Percentiles rank a stretch among this genome's conserved stretches.
Evolutionary conservation across 2,797 vertebrate species (phyloP).

Genomic region (Tapirus indicus): DNA sequence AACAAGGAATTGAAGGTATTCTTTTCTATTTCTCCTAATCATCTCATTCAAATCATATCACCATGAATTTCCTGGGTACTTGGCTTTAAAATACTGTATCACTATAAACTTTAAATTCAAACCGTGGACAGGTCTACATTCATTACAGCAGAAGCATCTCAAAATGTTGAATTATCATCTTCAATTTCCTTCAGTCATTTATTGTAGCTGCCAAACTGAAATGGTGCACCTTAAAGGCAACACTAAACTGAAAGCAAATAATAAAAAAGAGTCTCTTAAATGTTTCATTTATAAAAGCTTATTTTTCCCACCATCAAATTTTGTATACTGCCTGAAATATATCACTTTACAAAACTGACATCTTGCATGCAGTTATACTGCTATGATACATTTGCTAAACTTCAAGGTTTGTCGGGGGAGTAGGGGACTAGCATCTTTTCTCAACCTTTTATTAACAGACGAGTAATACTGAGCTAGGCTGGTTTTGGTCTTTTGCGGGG

Average conservation of each 20-base stretch:
- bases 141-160: slow-evolving; percentile 86
- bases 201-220: slow-evolving; percentile 89
- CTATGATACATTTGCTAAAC: slow-evolving; percentile 77
- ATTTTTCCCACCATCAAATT: slow-evolving; percentile 85
- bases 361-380: slow-evolving; percentile 63
- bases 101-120: slow-evolving; percentile 85
- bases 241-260: slow-evolving; percentile 83
- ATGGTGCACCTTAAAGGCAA: slow-evolving; percentile 86
- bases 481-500: background rate
- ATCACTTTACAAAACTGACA: slow-evolving; percentile 86
- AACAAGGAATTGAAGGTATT: slow-evolving; percentile 51
- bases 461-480: slow-evolving; percentile 65
- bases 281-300: slow-evolving; percentile 88
- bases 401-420: slow-evolving; percentile 55
- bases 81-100: slow-evolving; percentile 89
- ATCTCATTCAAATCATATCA: slow-evolving; percentile 88
- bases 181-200: slow-evolving; percentile 92
- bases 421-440: slow-evolving; percentile 65
- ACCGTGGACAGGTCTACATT: slow-evolving; percentile 80
- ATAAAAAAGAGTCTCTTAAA: slow-evolving; percentile 85
- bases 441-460: slow-evolving; percentile 74
- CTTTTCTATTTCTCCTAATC: slow-evolving; percentile 82
- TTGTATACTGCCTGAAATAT: slow-evolving; percentile 84
- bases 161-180: slow-evolving; percentile 90
- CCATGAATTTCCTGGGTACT: slow-evolving; percentile 87